A percentile compares a stretch with the other conserved stretches of the same genome.
Conservation (phyloP, 2,113 vertebrate species). For the Cephalopterus ornatus region DNA sequence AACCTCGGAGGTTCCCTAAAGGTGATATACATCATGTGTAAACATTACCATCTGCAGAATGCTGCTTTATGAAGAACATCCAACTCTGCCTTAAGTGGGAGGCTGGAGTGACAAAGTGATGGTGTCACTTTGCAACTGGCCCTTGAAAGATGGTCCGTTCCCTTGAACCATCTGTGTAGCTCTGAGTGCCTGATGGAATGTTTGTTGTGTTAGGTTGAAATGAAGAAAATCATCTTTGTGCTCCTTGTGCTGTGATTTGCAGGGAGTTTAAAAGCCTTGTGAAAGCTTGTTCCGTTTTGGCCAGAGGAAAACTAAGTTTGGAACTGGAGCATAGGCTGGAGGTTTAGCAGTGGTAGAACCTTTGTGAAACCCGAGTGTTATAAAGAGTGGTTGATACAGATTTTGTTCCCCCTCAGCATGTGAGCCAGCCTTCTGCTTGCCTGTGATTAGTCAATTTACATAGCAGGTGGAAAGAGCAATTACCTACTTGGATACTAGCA, state of each 20-base stretch:
- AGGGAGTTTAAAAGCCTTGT: background rate
- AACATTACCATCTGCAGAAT: constrained; percentile 35
- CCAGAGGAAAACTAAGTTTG: background rate
- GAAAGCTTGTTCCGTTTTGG: background rate
- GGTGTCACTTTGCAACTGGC: constrained; percentile 59
- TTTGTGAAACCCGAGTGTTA: background rate
- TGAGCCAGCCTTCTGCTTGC: background rate
- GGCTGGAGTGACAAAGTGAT: constrained; percentile 51
- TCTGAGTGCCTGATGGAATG: background rate
- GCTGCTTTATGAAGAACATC: constrained; percentile 5
- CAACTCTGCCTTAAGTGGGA: constrained; percentile 1
- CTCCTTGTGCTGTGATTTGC: background rate
- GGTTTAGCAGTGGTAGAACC: background rate
- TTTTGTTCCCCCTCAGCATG: background rate
- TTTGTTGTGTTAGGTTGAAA: background rate
- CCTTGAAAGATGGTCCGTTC: constrained; percentile 34
- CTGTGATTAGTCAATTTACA: constrained; percentile 3
- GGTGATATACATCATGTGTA: constrained; percentile 1
- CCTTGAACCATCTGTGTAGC: constrained; percentile 38
- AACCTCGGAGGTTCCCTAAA: constrained; percentile 1
- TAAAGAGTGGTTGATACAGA: background rate
- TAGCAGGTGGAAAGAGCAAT: background rate
- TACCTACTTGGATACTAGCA: background rate
- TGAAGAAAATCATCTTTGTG: background rate
- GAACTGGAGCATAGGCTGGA: background rate